Conservation (phyloP, 2,888 invertebrate species). For the Sinelater perroti region DNA sequence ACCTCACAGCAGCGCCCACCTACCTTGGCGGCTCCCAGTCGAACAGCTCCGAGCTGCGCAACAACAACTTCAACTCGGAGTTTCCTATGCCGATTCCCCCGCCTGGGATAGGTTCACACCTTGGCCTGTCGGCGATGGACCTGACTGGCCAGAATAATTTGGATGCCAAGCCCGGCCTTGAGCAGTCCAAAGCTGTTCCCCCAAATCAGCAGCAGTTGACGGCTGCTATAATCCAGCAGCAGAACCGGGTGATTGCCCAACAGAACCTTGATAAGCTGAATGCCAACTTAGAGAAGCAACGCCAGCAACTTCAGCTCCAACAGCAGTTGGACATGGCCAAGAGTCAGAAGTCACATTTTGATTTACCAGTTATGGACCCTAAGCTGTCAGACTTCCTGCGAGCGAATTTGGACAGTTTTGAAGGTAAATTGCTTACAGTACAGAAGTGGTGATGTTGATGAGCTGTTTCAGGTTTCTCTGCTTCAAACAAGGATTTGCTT, state of each 20-base stretch:
- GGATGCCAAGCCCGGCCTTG: slow-evolving; percentile 51
- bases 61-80: slow-evolving; percentile 52
- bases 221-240: slow-evolving; percentile 71
- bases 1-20: slow-evolving; percentile 66
- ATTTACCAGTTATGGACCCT: slow-evolving; percentile 65
- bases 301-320: slow-evolving; percentile 62
- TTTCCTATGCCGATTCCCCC: slow-evolving; percentile 54
- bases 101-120: slow-evolving; percentile 52
- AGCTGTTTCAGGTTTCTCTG: slow-evolving; percentile 51
- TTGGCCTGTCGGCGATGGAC: slow-evolving; percentile 57
- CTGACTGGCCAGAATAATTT: slow-evolving; percentile 55
- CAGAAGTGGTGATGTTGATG: background rate
- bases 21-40: slow-evolving; percentile 57
- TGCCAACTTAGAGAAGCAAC: slow-evolving; percentile 65
- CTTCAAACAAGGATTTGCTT: slow-evolving; percentile 70
- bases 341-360: slow-evolving; percentile 58
- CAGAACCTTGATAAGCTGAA: slow-evolving; percentile 70
- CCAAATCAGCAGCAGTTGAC: slow-evolving; percentile 66
- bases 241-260: slow-evolving; percentile 67
- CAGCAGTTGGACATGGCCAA: slow-evolving; percentile 54
- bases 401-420: slow-evolving; percentile 76
- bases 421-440: slow-evolving; percentile 60
- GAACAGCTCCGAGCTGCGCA: slow-evolving; percentile 54
- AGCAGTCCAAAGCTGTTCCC: slow-evolving; percentile 58
- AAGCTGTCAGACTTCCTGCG: slow-evolving; percentile 78